Conservation (phyloP, 64 coral and sea anemone genomes). For the Dendrophyllia cribrosa region DNA sequence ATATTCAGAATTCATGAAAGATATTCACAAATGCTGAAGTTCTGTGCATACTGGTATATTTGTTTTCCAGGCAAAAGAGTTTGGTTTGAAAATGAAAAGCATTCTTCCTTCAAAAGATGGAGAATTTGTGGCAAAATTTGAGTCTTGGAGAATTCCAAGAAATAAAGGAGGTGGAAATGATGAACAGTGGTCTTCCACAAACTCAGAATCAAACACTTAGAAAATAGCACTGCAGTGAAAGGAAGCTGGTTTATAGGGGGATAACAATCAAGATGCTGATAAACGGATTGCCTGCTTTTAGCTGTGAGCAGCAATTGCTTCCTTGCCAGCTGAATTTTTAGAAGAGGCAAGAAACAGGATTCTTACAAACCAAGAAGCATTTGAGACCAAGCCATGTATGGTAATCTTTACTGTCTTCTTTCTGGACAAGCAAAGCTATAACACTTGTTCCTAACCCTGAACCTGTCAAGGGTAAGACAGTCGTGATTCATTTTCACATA, state of each 20-base stretch:
- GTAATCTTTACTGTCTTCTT: too few relatives aligned
- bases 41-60: neutral
- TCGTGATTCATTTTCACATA: too few relatives aligned
- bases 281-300: neutral
- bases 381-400: too few relatives aligned
- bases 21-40: too few relatives aligned
- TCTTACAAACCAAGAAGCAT: too few relatives aligned
- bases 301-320: neutral
- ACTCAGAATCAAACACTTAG: neutral
- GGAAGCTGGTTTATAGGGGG: neutral
- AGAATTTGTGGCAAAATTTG: conserved; percentile 80
- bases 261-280: neutral
- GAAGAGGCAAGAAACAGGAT: too few relatives aligned
- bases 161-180: conserved; percentile 52
- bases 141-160: conserved; percentile 81
- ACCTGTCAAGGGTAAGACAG: too few relatives aligned
- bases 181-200: conserved; percentile 7
- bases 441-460: too few relatives aligned
- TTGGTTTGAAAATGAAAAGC: conserved; percentile 85
- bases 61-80: conserved; percentile 83
- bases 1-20: too few relatives aligned
- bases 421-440: too few relatives aligned
- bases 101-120: conserved; percentile 89
- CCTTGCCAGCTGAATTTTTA: neutral
- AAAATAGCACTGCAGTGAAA: neutral